Evolutionary conservation across 1,140 invertebrate genomes (phyloP), one percentile per base, ranked within the genome.

Genomic region (Cydia amplana): DNA sequence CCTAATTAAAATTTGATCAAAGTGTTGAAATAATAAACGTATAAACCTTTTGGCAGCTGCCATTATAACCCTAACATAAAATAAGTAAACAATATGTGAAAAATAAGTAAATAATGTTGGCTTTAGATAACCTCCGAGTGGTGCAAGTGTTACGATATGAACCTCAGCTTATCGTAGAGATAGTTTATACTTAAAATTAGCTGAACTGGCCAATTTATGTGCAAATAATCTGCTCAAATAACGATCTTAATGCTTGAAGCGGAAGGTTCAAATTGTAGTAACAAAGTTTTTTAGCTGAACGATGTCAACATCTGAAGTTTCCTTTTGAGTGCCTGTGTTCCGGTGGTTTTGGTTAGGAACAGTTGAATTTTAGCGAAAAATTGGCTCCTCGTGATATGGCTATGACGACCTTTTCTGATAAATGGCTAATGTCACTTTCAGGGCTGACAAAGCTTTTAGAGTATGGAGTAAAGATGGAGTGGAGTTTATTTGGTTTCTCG

Each of bases 51-150:
- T 28, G 0, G 12, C 32, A 36, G 65, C 65, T 70, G 6, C 65
- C 36, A 70, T 70, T 70, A 18, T 16, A 36, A 70, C 65, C 65
- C 65, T 70, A 40, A 70, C 65, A 70, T 70, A 70, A 70, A 70
- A 70, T 70, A 70, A 70, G 65, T 70, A 70, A 70, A 70, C 65
- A 70, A 60, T 70, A 70, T 70, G 65, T 40, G 65, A 70, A 70
- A 70, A 70, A 70, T 70, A 70, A 70, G 65, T 70, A 70, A 70
- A 70, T 70, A 70, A 70, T 70, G 65, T 70, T 70, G 65, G 65
- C 65, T 36, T 10, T 32, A 12, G 65, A 70, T 70, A 70, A 70
- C 65, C 65, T 12, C 28, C 16, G 9, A 23, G 65, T 70, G 32
- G 65, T 70, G 65, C 18, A 70, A 70, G 65, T 70, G n/a, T 70